phyloP scores from a whole-genome alignment of 1,140 invertebrate genomes.

The Pseudomyrmex gracilis region DNA sequence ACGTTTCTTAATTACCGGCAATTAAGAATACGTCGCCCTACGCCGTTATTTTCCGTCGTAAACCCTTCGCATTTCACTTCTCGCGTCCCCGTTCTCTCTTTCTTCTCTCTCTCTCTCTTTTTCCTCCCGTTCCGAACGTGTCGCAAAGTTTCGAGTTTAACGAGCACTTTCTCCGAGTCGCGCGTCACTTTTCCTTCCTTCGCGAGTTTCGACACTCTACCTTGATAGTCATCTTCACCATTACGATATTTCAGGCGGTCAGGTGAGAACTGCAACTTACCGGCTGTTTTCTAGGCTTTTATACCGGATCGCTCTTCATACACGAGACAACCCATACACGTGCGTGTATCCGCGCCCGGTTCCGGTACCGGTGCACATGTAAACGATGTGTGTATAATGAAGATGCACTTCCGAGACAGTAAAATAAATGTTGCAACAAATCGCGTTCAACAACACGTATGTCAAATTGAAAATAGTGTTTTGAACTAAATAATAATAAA shows the following conservation, averaged over 20 bases:
- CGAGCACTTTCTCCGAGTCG: slow-evolving; percentile 48
- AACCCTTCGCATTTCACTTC: slow-evolving; percentile 2
- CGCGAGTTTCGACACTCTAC: slow-evolving; percentile 71
- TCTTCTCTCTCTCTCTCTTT: background rate
- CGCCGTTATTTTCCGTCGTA: background rate
- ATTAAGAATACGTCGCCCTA: slow-evolving; percentile 15
- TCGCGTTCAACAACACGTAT: background rate
- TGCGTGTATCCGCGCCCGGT: slow-evolving; percentile 52
- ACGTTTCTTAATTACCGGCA: slow-evolving; percentile 35
- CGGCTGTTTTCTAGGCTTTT: slow-evolving; percentile 81
- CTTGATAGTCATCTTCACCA: slow-evolving; percentile 80
- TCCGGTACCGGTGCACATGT: slow-evolving; percentile 11
- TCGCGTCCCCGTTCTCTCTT: background rate
- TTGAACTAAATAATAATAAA: background rate
- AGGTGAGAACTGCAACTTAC: slow-evolving; percentile 82
- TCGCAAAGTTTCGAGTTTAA: slow-evolving; percentile 35
- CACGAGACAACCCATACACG: slow-evolving; percentile 28
- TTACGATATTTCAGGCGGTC: slow-evolving; percentile 78
- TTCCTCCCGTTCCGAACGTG: background rate
- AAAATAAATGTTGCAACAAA: slow-evolving; percentile 28
- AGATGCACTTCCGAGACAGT: slow-evolving; percentile 56
- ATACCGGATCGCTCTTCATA: slow-evolving; percentile 71
- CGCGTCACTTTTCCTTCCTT: slow-evolving; percentile 45
- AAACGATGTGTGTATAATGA: background rate
- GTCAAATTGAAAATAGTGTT: background rate